Evolutionary conservation across 2,797 vertebrate genomes (phyloP).

Genomic region (Okamejei kenojei): DNA sequence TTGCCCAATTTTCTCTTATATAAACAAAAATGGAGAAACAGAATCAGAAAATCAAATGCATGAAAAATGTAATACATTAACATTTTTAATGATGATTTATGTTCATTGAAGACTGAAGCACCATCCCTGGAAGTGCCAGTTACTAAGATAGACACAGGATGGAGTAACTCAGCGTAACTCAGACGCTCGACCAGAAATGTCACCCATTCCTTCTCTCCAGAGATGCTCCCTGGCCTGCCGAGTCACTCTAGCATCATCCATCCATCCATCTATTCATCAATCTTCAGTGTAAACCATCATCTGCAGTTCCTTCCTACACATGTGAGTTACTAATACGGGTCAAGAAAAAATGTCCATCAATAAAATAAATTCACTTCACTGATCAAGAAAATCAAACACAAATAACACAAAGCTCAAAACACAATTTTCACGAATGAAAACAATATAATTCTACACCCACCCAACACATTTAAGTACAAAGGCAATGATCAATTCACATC

Average conservation of each 20-base stretch:
- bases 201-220: too few species aligned
- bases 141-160: too few species aligned
- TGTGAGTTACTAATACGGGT: neutral
- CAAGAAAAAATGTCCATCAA: neutral
- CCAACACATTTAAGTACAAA: neutral
- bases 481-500: neutral
- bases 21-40: neutral
- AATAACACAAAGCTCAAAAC: neutral
- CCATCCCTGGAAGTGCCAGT: neutral
- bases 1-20: constrained; percentile 77
- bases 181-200: too few species aligned
- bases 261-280: too few species aligned
- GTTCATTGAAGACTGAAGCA: neutral
- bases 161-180: too few species aligned
- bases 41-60: neutral
- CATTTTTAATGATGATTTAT: neutral
- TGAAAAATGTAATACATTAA: neutral
- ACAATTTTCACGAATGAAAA: neutral
- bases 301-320: too few species aligned
- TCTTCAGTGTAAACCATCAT: too few species aligned
- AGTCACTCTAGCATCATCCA: too few species aligned
- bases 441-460: neutral
- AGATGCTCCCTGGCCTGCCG: too few species aligned
- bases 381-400: neutral
- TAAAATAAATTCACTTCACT: neutral